A percentile compares a stretch with the other conserved stretches of the same genome.
Conservation (phyloP, 2,888 invertebrate genomes). For the Thymelicus sylvestris region DNA sequence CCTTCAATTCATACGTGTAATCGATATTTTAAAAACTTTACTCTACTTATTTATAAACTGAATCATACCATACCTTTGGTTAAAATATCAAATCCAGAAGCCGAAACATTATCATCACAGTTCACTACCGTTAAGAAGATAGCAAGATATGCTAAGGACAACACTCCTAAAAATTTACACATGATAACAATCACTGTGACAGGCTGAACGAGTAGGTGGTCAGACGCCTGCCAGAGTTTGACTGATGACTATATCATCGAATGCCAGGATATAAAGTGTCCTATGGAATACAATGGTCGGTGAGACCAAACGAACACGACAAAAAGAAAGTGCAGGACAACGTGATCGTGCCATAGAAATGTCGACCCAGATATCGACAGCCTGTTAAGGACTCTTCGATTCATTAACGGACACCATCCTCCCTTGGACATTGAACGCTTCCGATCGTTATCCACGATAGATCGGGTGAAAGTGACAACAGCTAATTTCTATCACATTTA, state of each 20-base stretch:
- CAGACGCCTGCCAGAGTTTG: conserved; percentile 56
- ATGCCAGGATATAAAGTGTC: conserved; percentile 81
- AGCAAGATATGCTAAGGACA: conserved; percentile 66
- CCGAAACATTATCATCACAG: conserved; percentile 58
- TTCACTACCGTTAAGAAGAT: conserved; percentile 66
- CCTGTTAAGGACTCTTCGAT: conserved; percentile 73
- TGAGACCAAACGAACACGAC: conserved; percentile 71
- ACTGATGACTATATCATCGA: conserved; percentile 70
- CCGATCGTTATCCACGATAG: conserved; percentile 65
- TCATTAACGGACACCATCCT: conserved; percentile 65
- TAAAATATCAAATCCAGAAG: conserved; percentile 54
- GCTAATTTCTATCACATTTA: conserved; percentile 26
- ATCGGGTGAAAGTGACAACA: conserved; percentile 64
- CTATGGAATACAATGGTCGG: conserved; percentile 75
- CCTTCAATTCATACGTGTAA: no score
- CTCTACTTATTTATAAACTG: no score
- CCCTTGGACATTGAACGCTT: conserved; percentile 62
- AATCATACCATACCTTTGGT: conserved; percentile 60
- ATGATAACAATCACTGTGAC: conserved; percentile 51
- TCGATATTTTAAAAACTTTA: no score
- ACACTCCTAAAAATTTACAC: conserved; percentile 70
- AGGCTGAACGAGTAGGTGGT: conserved; percentile 42
- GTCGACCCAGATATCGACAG: conserved; percentile 68
- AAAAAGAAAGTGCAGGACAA: conserved; percentile 80
- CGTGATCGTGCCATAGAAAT: conserved; percentile 78